Conservation (phyloP, 1,140 invertebrate genomes). For the Battus philenor region DNA sequence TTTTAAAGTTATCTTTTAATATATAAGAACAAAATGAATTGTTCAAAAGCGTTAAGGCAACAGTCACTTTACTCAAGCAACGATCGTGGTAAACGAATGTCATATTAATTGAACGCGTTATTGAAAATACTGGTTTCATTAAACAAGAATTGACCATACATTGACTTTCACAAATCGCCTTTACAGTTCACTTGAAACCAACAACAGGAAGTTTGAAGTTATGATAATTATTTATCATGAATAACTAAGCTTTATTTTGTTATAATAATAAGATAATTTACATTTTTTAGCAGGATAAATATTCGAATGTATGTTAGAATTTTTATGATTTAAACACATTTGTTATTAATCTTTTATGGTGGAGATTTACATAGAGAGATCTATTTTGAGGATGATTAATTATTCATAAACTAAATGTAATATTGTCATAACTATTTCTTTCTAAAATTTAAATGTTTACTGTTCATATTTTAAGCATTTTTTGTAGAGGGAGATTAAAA, state of each 20-base stretch:
- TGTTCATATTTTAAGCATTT: too few relatives aligned
- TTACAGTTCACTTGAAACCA: constrained; percentile 11
- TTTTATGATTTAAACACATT: too few relatives aligned
- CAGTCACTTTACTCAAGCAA: not conserved
- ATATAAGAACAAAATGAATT: too few relatives aligned
- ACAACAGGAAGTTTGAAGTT: constrained; percentile 4
- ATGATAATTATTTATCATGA: constrained; percentile 9
- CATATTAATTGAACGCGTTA: constrained; percentile 8
- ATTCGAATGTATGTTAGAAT: not conserved
- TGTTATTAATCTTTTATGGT: too few relatives aligned
- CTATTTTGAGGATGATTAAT: too few relatives aligned
- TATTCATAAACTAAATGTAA: too few relatives aligned
- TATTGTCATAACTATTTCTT: too few relatives aligned
- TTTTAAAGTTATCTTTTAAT: too few relatives aligned
- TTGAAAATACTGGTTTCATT: constrained; percentile 17
- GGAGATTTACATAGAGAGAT: too few relatives aligned
- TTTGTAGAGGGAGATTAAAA: too few relatives aligned
- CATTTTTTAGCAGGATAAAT: not conserved
- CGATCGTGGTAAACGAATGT: constrained; percentile 6
- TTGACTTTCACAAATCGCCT: constrained; percentile 12
- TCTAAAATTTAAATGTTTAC: too few relatives aligned
- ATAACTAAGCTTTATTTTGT: not conserved
- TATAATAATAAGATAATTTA: not conserved
- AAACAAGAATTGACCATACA: constrained; percentile 8
- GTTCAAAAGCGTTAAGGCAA: too few relatives aligned